These are phyloP conservation scores for Pteria penguin DNA, from an alignment of 2,888 invertebrate species.

Conservation along the genomic window DNA sequence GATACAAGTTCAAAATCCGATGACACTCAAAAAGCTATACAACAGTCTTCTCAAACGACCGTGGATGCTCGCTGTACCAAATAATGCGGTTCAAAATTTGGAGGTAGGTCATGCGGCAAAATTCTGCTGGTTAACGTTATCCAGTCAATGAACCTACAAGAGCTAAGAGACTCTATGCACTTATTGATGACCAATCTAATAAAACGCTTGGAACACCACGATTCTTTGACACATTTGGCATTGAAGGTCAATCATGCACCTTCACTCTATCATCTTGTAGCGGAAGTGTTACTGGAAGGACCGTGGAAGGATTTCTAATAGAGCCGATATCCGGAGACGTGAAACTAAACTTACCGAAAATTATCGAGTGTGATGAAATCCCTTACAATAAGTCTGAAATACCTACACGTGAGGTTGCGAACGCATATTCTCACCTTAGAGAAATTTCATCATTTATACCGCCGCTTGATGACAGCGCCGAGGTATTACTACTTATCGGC, in stretches of 20 bases:
- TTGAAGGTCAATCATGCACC: neutral
- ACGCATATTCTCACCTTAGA: neutral
- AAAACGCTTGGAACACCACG: slow-evolving; percentile 19
- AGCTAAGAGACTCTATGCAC: slow-evolving; percentile 17
- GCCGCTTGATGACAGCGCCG: neutral
- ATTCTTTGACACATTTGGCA: neutral
- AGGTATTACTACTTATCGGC: slow-evolving; percentile 35
- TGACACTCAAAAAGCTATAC: neutral
- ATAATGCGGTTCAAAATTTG: neutral
- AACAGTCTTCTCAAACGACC: neutral
- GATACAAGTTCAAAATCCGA: too few species aligned
- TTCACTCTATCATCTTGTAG: slow-evolving; percentile 44
- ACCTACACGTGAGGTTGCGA: neutral
- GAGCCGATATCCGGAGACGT: slow-evolving; percentile 22
- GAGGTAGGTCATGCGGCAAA: neutral
- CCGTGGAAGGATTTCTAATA: slow-evolving; percentile 22
- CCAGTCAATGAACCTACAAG: neutral
- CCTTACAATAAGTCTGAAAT: neutral
- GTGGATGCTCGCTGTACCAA: neutral
- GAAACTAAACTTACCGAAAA: neutral
- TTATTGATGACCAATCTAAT: slow-evolving; percentile 46
- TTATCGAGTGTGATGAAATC: neutral
- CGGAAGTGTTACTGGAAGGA: slow-evolving; percentile 36
- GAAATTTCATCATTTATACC: neutral
- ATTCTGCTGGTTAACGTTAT: neutral